Evolutionary conservation across 2,797 vertebrate genomes (phyloP), one percentile per base, ranked within the genome.

Genomic region (Clarias platycephalus): DNA sequence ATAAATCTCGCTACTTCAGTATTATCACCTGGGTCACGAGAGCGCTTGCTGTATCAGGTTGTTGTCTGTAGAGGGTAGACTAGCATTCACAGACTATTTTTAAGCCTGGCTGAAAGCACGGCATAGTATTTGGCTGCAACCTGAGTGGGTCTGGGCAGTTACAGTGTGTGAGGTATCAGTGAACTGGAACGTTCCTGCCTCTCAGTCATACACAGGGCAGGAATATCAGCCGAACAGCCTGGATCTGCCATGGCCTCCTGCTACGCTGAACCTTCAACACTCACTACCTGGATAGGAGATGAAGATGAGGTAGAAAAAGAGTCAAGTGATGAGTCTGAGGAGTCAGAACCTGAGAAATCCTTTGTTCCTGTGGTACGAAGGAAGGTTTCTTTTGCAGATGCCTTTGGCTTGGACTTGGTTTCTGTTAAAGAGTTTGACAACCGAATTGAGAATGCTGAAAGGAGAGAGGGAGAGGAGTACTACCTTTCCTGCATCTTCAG

Each of bases 371-470:
- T 89, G 24, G 86, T 91, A 4, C 83, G 93, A 71, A 96, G 98
- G 90, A 98, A 96, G 92, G 98, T 99, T 91, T 99, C 98, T 0
- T 99, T 99, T 83, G 98, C 98, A 1, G 98, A 99, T 87, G 96
- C 95, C 0, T 97, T 99, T 87, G 98, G 98, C 83, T 94, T 98
- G 86, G 92, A 97, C 91, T 94, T 99, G 86, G 98, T 99, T 67
- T 98, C 97, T 3, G 94, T 99, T 84, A 98, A 98, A 93, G 97
- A 99, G 92, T 99, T 97, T 5, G 93, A 98, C 90, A 94, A 85
- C 40, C 95, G 91, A 85, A 93, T 90, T 26, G 31, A 91, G 74
- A 12, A 91, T 76, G 82, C 64, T 86, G 15, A n/a, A 81, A 5
- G 24, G 8, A 72, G 60, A 86, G 76, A 81, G 3, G 66, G 85